A percentile compares a stretch with the other conserved stretches of the same genome.
Conservation (phyloP, 2,888 invertebrate genomes). For the Dryadula phaetusa region DNA sequence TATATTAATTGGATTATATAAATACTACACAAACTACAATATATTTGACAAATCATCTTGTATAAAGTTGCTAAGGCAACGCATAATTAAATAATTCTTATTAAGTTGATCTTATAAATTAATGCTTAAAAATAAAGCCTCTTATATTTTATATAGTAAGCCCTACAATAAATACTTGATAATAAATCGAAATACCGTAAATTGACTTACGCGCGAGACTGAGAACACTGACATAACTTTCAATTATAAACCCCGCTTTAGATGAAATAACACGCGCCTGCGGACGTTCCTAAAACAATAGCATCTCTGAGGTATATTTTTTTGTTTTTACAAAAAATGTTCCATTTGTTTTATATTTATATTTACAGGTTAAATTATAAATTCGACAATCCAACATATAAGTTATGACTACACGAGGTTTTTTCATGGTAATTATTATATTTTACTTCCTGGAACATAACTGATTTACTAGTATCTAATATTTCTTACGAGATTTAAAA, state of each 20-base stretch:
- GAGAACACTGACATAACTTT: conserved; percentile 19
- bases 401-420: not conserved
- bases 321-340: conserved; percentile 17
- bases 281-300: conserved; percentile 32
- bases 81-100: too few relatives aligned
- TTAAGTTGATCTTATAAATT: too few relatives aligned
- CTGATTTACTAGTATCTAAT: too few relatives aligned
- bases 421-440: not conserved
- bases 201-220: conserved; percentile 3
- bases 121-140: not conserved
- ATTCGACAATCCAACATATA: not conserved
- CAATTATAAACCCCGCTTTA: conserved; percentile 10
- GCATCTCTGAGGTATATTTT: conserved; percentile 10
- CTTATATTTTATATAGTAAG: not conserved
- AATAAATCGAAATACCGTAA: conserved; percentile 6
- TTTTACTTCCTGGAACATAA: not conserved
- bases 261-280: conserved; percentile 23
- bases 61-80: too few relatives aligned
- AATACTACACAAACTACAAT: too few relatives aligned
- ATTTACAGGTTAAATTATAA: conserved; percentile 1
- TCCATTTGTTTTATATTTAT: conserved; percentile 2
- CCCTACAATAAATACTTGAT: not conserved
- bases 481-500: too few relatives aligned
- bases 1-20: too few relatives aligned
- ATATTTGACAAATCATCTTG: too few relatives aligned